Evolutionary conservation across 2,113 vertebrate species (phyloP).

Genomic region (Cacatua alba): DNA sequence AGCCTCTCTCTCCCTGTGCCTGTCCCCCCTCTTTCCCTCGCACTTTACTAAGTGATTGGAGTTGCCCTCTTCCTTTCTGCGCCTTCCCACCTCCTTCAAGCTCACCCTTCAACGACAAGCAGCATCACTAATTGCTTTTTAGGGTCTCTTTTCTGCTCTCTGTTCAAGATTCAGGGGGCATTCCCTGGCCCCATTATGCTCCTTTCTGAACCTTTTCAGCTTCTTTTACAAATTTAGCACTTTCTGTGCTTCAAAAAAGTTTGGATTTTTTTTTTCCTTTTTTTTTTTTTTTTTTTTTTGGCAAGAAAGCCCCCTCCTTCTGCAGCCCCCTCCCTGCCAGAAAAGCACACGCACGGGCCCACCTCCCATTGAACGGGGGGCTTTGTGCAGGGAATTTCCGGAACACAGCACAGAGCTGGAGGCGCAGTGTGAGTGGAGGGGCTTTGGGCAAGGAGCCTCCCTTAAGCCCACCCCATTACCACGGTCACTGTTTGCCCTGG

Average conservation of each 20-base stretch:
- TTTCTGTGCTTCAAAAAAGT: conserved; percentile 70
- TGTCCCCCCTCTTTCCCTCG: neutral
- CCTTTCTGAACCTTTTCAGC: conserved; percentile 82
- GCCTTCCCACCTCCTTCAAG: conserved; percentile 49
- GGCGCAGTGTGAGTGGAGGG: conserved; percentile 76
- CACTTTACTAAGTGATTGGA: conserved; percentile 65
- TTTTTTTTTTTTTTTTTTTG: conserved; percentile 45
- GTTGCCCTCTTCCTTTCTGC: conserved; percentile 35
- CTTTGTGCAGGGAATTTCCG: conserved; percentile 85
- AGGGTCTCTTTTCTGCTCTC: conserved; percentile 78
- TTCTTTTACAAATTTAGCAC: conserved; percentile 77
- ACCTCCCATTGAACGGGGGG: conserved; percentile 78
- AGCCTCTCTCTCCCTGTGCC: neutral
- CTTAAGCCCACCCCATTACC: conserved; percentile 85
- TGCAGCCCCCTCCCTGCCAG: conserved; percentile 41
- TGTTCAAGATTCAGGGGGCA: conserved; percentile 84
- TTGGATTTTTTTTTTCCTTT: neutral
- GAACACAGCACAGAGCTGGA: conserved; percentile 83
- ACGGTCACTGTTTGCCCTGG: conserved; percentile 86
- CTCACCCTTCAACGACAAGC: conserved; percentile 77
- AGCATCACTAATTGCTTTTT: conserved; percentile 87
- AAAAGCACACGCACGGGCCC: conserved; percentile 81
- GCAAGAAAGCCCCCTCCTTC: conserved; percentile 61
- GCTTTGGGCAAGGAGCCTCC: conserved; percentile 77
- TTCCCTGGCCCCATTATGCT: conserved; percentile 77